phyloP scores from a whole-genome alignment of 2,797 vertebrate genomes.

The Epinephelus coioides region DNA sequence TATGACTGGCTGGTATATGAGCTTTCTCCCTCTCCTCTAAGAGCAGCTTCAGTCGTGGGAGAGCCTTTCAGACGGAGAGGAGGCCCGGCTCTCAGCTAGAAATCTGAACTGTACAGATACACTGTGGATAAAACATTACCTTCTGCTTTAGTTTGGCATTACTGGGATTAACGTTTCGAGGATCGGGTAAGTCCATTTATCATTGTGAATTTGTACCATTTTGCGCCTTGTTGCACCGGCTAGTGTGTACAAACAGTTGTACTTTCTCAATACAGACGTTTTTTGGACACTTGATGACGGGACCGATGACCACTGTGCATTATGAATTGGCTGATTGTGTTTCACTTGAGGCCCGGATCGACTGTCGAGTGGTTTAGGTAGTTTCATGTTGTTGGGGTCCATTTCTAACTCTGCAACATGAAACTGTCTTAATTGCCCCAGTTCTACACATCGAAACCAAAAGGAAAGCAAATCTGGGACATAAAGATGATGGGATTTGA shows the following conservation, averaged over 20 bases:
- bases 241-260: conserved; percentile 46
- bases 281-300: conserved; percentile 56
- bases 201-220: conserved; percentile 45
- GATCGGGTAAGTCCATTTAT: conserved; percentile 70
- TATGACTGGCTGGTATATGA: conserved; percentile 98
- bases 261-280: conserved; percentile 36
- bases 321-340: conserved; percentile 62
- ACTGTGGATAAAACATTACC: conserved; percentile 61
- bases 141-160: conserved; percentile 47
- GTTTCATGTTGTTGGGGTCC: conserved; percentile 99
- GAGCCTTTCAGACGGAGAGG: conserved; percentile 88
- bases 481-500: conserved; percentile 32
- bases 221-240: conserved; percentile 50
- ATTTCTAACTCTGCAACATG: conserved; percentile 96
- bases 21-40: conserved; percentile 95
- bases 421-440: conserved; percentile 98
- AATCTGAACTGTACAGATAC: conserved; percentile 50
- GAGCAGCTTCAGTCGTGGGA: conserved; percentile 92
- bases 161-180: conserved; percentile 51
- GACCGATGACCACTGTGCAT: conserved; percentile 52
- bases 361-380: conserved; percentile 99
- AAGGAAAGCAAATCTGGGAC: conserved; percentile 40
- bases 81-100: conserved; percentile 80
- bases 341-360: conserved; percentile 76
- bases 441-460: conserved; percentile 80